Evolutionary conservation across 1,140 invertebrate genomes (phyloP), one percentile per base, ranked within the genome.

Genomic region (Octopus bimaculoides): DNA sequence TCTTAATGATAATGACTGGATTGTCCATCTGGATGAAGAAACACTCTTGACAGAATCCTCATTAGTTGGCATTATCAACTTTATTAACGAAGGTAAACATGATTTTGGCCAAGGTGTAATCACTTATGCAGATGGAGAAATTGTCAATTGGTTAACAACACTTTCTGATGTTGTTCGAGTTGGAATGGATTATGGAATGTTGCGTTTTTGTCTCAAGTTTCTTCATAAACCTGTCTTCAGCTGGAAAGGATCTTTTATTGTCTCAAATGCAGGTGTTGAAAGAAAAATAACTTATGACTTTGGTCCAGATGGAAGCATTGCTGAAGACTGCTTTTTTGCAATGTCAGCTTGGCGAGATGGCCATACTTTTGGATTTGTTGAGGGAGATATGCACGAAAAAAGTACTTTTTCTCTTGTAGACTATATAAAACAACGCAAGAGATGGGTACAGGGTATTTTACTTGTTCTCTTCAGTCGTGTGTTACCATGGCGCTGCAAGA

Each of bases 21-120:
- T 99, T 85, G 96, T 99, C 4, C 98, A 99, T 91, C 91, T 99
- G 20, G 98, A 99, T 89, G 98, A 99, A 91, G 98, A 99, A 90
- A 99, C 98, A 0, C 89, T 99, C 54, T 91, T 99, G 1, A 99
- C 97, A 5, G 95, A 97, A 86, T 97, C 98, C 89, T 95, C 95
- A 41, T 93, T 93, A 4, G 85, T 87, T 52, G 98, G 98, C 12
- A 96, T 99, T 84, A 90, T 99, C 17, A 99, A 99, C 88, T 99
- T 99, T 93, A 95, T 98, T 41, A 81, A 82, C 20, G 96, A 98
- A 91, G 97, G 97, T 0, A 96, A 96, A 89, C 95, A 98, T 91
- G 94, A 96, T 81, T 98, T 99, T 91, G 98, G 98, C 0, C 98
- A 99, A 92, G 98, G 98, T 4, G 92, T 99, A 12, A 98, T 99